These are phyloP conservation scores for Ceuthmochares aereus DNA, from an alignment of 2,113 vertebrate species.

Conservation along the genomic window DNA sequence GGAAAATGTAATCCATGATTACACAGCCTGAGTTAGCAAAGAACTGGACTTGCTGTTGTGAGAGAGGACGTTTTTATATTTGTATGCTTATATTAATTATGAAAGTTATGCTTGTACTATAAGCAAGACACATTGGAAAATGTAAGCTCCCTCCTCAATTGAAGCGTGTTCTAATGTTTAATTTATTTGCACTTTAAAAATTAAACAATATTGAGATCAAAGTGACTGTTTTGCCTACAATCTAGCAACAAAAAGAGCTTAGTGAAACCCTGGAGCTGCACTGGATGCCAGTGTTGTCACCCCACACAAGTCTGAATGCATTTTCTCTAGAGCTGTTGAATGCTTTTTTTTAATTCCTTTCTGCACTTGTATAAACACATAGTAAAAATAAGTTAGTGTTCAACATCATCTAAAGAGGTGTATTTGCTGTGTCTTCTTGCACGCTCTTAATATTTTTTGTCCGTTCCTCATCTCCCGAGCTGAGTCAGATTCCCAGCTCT, in stretches of 20 bases:
- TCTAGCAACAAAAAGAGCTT: neutral
- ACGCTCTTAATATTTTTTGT: neutral
- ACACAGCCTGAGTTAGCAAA: neutral
- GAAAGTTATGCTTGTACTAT: neutral
- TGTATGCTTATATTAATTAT: neutral
- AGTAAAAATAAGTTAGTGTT: neutral
- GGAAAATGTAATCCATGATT: neutral
- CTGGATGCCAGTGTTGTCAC: neutral
- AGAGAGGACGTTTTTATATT: neutral
- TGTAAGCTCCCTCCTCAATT: neutral
- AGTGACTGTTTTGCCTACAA: neutral
- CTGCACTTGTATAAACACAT: neutral
- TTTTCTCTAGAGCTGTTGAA: neutral
- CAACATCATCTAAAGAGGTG: neutral
- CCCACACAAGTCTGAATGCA: neutral
- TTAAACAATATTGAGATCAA: neutral
- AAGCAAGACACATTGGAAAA: rapidly evolving
- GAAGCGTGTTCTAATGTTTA: neutral
- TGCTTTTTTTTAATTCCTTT: neutral
- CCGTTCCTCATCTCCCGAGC: neutral
- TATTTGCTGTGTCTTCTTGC: neutral
- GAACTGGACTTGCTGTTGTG: neutral
- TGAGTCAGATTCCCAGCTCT: rapidly evolving
- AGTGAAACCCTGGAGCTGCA: neutral
- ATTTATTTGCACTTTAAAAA: constrained; percentile 5